Evolutionary conservation across 1,140 invertebrate genomes (phyloP).

Genomic region (Drosophila triauraria): DNA sequence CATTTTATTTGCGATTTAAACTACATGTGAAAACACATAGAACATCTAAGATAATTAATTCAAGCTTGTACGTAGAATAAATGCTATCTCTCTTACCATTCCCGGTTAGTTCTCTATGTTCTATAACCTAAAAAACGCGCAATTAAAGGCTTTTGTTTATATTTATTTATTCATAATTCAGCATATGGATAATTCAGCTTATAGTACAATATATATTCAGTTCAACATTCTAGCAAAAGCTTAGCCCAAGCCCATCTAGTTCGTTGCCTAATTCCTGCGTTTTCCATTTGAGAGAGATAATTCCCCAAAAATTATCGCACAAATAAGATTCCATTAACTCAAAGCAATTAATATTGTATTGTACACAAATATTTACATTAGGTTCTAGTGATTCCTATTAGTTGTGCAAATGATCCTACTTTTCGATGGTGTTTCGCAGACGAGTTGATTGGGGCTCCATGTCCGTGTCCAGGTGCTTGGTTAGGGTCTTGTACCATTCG

Average conservation of each 20-base stretch:
- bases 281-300: conserved; percentile 29
- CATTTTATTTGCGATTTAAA: background rate
- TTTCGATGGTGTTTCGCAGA: conserved; percentile 28
- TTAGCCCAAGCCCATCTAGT: conserved; percentile 24
- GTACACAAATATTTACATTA: conserved; percentile 69
- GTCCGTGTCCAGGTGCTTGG: conserved; percentile 63
- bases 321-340: conserved; percentile 25
- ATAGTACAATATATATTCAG: background rate
- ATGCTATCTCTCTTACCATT: too few relatives aligned
- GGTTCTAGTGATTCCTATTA: conserved; percentile 5
- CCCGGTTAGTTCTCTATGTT: too few relatives aligned
- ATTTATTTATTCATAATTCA: background rate
- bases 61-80: too few relatives aligned
- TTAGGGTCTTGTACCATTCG: conserved; percentile 78
- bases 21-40: background rate
- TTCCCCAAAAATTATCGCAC: conserved; percentile 7
- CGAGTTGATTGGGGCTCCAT: background rate
- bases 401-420: conserved; percentile 19
- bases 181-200: background rate
- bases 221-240: conserved; percentile 22
- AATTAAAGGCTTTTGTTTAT: background rate
- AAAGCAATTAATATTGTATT: conserved; percentile 20
- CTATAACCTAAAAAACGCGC: too few relatives aligned
- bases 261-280: background rate
- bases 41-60: background rate